A percentile compares a stretch with the other conserved stretches of the same genome.
phyloP scores from a whole-genome alignment of 2,888 invertebrate genomes.

The Ochropacha duplaris region DNA sequence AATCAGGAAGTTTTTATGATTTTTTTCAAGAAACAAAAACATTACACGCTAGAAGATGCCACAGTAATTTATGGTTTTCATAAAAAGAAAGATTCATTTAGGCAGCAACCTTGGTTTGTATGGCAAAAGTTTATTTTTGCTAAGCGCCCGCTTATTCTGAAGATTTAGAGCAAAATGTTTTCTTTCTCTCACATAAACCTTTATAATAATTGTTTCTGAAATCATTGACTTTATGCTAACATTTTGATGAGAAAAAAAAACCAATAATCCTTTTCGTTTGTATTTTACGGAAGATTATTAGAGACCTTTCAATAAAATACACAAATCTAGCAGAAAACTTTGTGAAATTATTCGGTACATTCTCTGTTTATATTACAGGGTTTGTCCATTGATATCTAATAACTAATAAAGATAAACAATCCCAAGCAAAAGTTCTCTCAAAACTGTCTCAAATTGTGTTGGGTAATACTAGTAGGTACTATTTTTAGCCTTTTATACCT shows the following conservation, averaged over 20 bases:
- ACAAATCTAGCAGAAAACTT: too few species aligned
- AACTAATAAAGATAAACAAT: too few species aligned
- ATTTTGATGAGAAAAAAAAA: neutral
- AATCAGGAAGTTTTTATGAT: too few species aligned
- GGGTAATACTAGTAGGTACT: too few species aligned
- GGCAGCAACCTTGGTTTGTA: slow-evolving; percentile 10
- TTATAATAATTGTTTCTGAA: slow-evolving; percentile 20
- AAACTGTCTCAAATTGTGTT: too few species aligned
- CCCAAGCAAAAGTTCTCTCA: too few species aligned
- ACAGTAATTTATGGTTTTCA: slow-evolving; percentile 33
- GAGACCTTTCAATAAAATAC: neutral
- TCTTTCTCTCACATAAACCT: slow-evolving; percentile 1
- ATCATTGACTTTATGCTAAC: slow-evolving; percentile 9
- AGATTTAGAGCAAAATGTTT: slow-evolving; percentile 7
- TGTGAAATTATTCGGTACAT: too few species aligned
- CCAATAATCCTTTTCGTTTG: neutral
- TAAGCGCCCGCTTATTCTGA: slow-evolving; percentile 18
- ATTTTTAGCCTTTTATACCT: too few species aligned
- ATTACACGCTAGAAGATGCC: neutral
- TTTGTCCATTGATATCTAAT: too few species aligned
- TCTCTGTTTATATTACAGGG: too few species aligned
- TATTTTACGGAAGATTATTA: too few species aligned
- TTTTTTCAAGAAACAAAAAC: neutral
- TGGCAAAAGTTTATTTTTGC: slow-evolving; percentile 16
- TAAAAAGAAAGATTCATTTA: slow-evolving; percentile 34